phyloP scores from a whole-genome alignment of 2,888 invertebrate species.

The Carterocephalus palaemon region DNA sequence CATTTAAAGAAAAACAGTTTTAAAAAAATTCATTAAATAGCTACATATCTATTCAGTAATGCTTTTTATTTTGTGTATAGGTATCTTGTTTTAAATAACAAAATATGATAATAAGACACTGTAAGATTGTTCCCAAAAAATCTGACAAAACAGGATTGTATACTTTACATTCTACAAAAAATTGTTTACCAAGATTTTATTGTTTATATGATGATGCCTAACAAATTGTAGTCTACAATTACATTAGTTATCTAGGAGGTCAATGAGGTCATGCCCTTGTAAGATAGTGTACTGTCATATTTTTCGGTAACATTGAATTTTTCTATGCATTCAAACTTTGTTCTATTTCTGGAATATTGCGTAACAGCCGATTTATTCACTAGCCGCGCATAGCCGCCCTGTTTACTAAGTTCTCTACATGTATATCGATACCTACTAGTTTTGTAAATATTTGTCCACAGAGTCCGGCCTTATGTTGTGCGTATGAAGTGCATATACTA shows the following conservation, averaged over 20 bases:
- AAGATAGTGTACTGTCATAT: slow-evolving; percentile 31
- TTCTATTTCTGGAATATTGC: slow-evolving; percentile 67
- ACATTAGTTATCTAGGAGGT: slow-evolving; percentile 32
- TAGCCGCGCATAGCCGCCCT: slow-evolving; percentile 26
- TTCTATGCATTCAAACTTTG: slow-evolving; percentile 22
- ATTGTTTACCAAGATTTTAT: too few relatives aligned
- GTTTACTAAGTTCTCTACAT: slow-evolving; percentile 1
- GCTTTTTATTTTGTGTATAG: too few relatives aligned
- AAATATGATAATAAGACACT: too few relatives aligned
- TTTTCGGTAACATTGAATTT: slow-evolving; percentile 7
- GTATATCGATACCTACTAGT: slow-evolving; percentile 83
- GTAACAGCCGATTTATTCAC: slow-evolving; percentile 48
- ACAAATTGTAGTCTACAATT: too few relatives aligned
- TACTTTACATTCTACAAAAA: too few relatives aligned
- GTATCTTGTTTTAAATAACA: too few relatives aligned
- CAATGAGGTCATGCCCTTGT: slow-evolving; percentile 44
- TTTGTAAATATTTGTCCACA: slow-evolving; percentile 90
- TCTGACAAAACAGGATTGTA: too few relatives aligned
- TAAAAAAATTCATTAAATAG: too few relatives aligned
- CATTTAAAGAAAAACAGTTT: too few relatives aligned
- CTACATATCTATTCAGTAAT: too few relatives aligned
- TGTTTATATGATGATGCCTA: too few relatives aligned
- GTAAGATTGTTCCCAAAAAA: too few relatives aligned
- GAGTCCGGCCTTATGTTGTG: slow-evolving; percentile 96
- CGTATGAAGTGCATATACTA: slow-evolving; percentile 96